A percentile compares a stretch with the other conserved stretches of the same genome.
Conservation (phyloP, 2,113 vertebrate genomes). For the Oryctolagus cuniculus region mOryCun1.1 NC_091439.1:19252001-19252500, state of each 20-base stretch:
- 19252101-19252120: constrained; percentile 28
- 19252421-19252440: too few species aligned
- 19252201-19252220: not conserved
- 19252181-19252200: not conserved
- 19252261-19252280: not conserved
- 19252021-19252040: not conserved
- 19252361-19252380: not conserved
- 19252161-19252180: constrained; percentile 39
- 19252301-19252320: not conserved
- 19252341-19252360: not conserved
- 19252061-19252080: not conserved
- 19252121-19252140: constrained; percentile 25
- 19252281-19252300: constrained; percentile 1
- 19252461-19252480: too few species aligned
- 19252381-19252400: too few species aligned
- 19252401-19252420: too few species aligned
- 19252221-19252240: not conserved
- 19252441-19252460: too few species aligned
- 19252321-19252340: not conserved
- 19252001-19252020: not conserved
- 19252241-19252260: not conserved
- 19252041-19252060: not conserved
- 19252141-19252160: not conserved
- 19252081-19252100: not conserved
- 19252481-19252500: too few species aligned